phyloP scores from a whole-genome alignment of 2,113 vertebrate genomes.

The Urocynchramus pylzowi region DNA sequence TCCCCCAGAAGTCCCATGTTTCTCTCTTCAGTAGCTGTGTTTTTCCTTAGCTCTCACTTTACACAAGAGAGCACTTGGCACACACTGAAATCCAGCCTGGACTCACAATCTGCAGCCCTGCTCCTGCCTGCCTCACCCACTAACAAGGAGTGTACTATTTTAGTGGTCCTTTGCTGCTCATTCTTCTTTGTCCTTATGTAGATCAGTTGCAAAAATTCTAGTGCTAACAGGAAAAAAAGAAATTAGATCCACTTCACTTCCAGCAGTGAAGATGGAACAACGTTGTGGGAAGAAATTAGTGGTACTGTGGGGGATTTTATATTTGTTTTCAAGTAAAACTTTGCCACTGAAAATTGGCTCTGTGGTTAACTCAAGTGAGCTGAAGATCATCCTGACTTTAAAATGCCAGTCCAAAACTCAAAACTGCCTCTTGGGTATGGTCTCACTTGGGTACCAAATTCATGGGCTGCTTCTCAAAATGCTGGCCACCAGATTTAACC shows the following conservation, averaged over 20 bases:
- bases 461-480: neutral
- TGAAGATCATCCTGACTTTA: neutral
- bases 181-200: neutral
- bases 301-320: neutral
- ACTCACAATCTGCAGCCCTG: neutral
- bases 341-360: neutral
- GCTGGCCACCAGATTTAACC: neutral
- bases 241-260: neutral
- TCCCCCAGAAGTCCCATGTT: rapidly evolving
- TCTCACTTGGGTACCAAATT: neutral
- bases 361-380: neutral
- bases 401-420: neutral
- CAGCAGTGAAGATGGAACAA: neutral
- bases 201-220: neutral
- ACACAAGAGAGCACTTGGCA: neutral
- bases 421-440: neutral
- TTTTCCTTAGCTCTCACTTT: neutral
- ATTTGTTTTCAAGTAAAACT: neutral
- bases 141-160: neutral
- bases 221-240: neutral
- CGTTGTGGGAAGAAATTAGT: neutral
- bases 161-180: neutral
- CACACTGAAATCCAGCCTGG: neutral
- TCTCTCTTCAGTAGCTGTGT: neutral
- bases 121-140: neutral